Percentiles rank a stretch among this genome's conserved stretches.
These are phyloP conservation scores for Nycticryphes semicollaris DNA, from an alignment of 2,113 vertebrate genomes.

Conservation along the genomic window DNA sequence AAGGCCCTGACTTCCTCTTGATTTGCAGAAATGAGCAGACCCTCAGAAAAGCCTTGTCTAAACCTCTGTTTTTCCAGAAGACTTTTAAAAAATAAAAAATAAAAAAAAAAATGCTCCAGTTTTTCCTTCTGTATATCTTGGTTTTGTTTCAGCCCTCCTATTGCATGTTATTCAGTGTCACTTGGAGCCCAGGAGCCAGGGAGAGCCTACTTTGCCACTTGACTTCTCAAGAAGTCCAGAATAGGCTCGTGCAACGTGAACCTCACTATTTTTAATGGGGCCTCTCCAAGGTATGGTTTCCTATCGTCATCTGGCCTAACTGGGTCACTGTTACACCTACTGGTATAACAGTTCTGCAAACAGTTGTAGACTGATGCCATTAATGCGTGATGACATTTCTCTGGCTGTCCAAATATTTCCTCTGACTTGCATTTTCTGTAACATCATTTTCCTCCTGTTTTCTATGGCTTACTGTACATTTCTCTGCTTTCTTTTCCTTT, in stretches of 20 bases:
- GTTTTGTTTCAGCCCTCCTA: neutral
- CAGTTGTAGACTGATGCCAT: neutral
- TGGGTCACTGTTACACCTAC: slow-evolving; percentile 2
- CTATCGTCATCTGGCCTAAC: neutral
- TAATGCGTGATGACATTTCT: slow-evolving; percentile 2
- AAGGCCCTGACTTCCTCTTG: neutral
- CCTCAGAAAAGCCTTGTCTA: neutral
- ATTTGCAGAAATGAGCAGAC: neutral
- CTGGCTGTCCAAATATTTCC: slow-evolving; percentile 14
- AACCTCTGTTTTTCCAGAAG: neutral
- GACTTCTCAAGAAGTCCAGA: neutral
- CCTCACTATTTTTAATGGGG: neutral
- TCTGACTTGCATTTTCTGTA: slow-evolving; percentile 17
- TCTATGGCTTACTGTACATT: neutral
- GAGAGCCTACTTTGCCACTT: neutral
- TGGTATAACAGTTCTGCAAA: neutral
- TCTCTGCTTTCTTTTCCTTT: neutral
- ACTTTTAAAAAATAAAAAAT: neutral
- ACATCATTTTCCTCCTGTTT: slow-evolving; percentile 1
- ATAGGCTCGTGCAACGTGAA: neutral
- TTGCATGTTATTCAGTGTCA: rapidly evolving
- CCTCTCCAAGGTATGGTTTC: neutral
- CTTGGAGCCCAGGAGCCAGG: neutral
- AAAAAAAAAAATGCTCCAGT: neutral
- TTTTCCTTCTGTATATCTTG: neutral